phyloP scores from a whole-genome alignment of 2,113 vertebrate genomes.

The Prolemur simus region DNA sequence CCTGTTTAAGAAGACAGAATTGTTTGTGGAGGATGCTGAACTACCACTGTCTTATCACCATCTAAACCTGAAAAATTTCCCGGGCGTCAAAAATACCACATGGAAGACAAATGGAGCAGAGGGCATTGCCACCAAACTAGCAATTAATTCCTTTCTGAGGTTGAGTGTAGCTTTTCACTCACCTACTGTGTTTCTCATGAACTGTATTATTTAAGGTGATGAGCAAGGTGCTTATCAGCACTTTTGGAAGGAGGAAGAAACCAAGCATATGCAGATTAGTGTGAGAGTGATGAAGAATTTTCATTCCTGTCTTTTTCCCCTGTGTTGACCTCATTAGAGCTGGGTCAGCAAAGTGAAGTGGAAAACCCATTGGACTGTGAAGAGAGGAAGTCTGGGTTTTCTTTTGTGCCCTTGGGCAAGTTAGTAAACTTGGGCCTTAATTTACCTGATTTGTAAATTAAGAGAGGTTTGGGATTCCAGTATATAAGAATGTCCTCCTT shows the following conservation, averaged over 20 bases:
- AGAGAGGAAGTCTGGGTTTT: neutral
- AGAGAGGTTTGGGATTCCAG: neutral
- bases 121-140: neutral
- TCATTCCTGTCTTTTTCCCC: neutral
- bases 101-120: slow-evolving; percentile 48
- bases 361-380: neutral
- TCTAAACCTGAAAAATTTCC: neutral
- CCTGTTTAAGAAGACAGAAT: neutral
- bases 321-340: neutral
- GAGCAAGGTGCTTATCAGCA: neutral
- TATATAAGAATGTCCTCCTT: neutral
- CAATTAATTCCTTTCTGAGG: slow-evolving; percentile 32
- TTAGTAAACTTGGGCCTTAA: neutral
- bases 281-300: neutral
- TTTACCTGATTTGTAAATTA: neutral
- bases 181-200: neutral
- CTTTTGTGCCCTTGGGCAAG: neutral
- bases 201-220: neutral
- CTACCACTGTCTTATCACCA: neutral
- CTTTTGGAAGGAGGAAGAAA: neutral
- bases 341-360: neutral
- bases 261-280: too few relatives aligned
- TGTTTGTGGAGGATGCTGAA: slow-evolving; percentile 24
- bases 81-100: neutral
- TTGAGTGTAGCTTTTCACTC: neutral